A percentile compares a stretch with the other conserved stretches of the same genome.
phyloP scores from a whole-genome alignment of 2,113 vertebrate species.

The Cyanoderma ruficeps region DNA sequence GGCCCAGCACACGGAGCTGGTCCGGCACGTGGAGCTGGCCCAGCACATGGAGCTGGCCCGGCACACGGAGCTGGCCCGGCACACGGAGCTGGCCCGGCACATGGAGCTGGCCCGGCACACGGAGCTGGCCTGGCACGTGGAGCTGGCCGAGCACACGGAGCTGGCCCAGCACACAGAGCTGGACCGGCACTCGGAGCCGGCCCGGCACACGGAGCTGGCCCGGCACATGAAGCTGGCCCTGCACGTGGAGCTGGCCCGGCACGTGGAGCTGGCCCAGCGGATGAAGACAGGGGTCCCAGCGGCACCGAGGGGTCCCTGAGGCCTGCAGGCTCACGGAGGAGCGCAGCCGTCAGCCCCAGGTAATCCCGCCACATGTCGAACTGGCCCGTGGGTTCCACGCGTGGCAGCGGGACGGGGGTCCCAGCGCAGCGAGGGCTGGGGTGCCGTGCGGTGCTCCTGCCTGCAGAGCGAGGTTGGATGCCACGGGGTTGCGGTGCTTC shows the following conservation, averaged over 20 bases:
- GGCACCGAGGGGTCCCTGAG: rapidly evolving
- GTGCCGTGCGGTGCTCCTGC: rapidly evolving
- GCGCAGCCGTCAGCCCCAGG: not conserved
- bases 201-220: too few relatives aligned
- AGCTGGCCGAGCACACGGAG: too few relatives aligned
- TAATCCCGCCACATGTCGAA: not conserved
- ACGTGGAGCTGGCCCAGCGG: not conserved
- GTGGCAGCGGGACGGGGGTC: rapidly evolving
- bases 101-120: rapidly evolving
- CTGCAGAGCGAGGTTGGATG: not conserved
- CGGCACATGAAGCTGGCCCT: too few relatives aligned
- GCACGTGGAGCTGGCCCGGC: too few relatives aligned
- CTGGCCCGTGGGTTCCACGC: rapidly evolving
- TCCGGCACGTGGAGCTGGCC: too few relatives aligned
- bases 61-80: too few relatives aligned
- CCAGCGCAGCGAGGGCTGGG: rapidly evolving
- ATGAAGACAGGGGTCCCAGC: rapidly evolving
- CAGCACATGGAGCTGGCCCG: too few relatives aligned
- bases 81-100: too few relatives aligned
- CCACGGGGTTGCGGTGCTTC: rapidly evolving
- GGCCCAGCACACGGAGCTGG: too few relatives aligned
- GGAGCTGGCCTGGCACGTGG: not conserved
- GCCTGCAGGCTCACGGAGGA: rapidly evolving
- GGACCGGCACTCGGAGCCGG: too few relatives aligned
- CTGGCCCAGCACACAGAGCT: too few relatives aligned